Percentiles rank a stretch among this genome's conserved stretches.
These are phyloP conservation scores for Ceratina japonica DNA, from an alignment of 1,140 invertebrate species.

Conservation along the genomic window DNA sequence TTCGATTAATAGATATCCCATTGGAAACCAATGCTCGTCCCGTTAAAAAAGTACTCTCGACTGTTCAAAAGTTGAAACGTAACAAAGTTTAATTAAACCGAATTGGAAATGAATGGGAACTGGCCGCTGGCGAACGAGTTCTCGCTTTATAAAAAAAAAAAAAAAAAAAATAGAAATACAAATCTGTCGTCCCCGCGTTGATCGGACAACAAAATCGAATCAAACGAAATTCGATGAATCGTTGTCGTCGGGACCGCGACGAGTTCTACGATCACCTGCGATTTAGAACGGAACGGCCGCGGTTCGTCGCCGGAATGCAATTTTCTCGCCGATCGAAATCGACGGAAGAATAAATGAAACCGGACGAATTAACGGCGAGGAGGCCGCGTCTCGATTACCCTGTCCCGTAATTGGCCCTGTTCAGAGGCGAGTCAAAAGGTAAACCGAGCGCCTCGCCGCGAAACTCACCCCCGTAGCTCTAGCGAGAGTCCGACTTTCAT, in stretches of 20 bases:
- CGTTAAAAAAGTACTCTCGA: too few species aligned
- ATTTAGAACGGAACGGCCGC: neutral
- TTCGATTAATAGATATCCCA: too few species aligned
- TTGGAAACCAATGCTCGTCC: too few species aligned
- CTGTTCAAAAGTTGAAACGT: too few species aligned
- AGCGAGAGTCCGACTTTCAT: conserved; percentile 21
- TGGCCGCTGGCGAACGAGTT: too few species aligned
- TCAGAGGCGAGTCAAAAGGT: neutral
- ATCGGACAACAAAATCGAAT: too few species aligned
- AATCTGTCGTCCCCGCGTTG: too few species aligned
- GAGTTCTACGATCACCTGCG: neutral
- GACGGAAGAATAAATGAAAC: neutral
- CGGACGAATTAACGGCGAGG: neutral
- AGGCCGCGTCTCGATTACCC: neutral
- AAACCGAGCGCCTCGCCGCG: conserved; percentile 1
- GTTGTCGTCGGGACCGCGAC: neutral
- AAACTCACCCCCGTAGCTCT: neutral
- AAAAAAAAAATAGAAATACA: too few species aligned
- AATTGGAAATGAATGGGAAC: neutral
- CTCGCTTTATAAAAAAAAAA: too few species aligned
- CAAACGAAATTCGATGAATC: neutral
- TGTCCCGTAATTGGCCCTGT: conserved; percentile 5
- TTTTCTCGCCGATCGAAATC: neutral
- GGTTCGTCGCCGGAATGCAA: neutral
- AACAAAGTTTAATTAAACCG: neutral